Base-by-base conservation (phyloP, 2,888 invertebrate species). In the Tuberolachnus salignus region DNA sequence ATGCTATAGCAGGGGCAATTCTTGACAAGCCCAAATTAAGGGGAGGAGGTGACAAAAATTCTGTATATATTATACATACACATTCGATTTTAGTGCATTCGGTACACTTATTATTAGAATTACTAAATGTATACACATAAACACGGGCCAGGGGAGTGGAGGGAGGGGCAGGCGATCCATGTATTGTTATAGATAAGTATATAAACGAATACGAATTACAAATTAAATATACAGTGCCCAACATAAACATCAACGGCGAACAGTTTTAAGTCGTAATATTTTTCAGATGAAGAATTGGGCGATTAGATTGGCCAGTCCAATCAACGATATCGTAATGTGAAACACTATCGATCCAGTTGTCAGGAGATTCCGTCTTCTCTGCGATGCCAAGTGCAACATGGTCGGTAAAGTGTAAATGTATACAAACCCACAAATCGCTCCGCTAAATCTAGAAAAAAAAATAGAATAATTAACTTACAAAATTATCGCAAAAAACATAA, bases 351-450 rank as follows among this genome's bases (percentile, higher is more conserved):
- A 89, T 78, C 85, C 83, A 53, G 86, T 83, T 0, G 90, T 90
- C 11, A 94, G 86, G 71, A 87, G 84, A 3, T 89, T 88, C 69
- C 90, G 87, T n/a, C 89, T 87, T 80, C 89, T 88, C 46, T 91
- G 86, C 2, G 92, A 91, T 3, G 90, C 89, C 81, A 94, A 86
- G 84, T 94, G 91, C 14, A 95, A 88, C n/a, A 93, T 84, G 81
- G 92, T 91, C 0, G 96, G 96, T 26, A 96, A 87, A 0, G 94
- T 90, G 86, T 96, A 96, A 13, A 96, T 90, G 85, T 95, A 95
- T 0, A 94, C 91, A 72, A 95, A 87, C 0, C 96, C 96, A 84
- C 94, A 94, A 23, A 95, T 87, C 0, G 95, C 94, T 63, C 96
- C 96, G 0, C 94, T 94, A 86, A 94, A 95, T 83, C 95, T 93